Evolutionary conservation across 2,797 vertebrate genomes (phyloP).

Genomic region (Leontocebus nigricollis): DNA sequence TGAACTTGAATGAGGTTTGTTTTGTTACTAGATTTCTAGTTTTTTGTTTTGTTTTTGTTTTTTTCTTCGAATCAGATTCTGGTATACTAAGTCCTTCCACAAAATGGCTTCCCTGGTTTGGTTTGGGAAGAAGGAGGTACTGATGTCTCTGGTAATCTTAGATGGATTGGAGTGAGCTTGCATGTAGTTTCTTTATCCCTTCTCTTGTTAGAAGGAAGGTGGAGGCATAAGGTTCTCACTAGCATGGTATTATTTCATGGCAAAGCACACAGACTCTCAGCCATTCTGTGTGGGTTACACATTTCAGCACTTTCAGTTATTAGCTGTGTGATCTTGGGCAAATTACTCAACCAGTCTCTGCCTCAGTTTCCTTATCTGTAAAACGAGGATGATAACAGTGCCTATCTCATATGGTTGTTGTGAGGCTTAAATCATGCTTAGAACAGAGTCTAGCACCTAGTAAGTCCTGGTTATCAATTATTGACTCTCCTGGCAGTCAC

Average conservation of each 20-base stretch:
- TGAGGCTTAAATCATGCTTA: not conserved
- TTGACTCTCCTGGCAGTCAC: not conserved
- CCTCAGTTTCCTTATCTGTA: not conserved
- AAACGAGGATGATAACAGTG: not conserved
- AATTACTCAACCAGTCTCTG: not conserved
- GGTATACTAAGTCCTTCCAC: not conserved
- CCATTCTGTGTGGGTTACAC: not conserved
- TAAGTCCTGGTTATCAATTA: not conserved
- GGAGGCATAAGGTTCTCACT: not conserved
- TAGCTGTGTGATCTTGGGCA: not conserved
- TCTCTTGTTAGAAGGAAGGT: not conserved
- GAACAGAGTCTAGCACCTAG: not conserved
- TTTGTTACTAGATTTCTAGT: not conserved
- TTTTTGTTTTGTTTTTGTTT: not conserved
- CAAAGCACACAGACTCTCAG: not conserved
- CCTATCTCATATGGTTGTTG: not conserved
- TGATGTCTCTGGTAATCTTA: not conserved
- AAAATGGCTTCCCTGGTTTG: not conserved
- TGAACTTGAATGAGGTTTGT: not conserved
- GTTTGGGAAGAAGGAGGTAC: not conserved
- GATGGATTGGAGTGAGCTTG: not conserved
- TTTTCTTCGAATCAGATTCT: not conserved
- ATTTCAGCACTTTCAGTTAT: not conserved
- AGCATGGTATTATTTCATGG: not conserved
- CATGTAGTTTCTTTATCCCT: not conserved